A percentile compares a stretch with the other conserved stretches of the same genome.
These are phyloP conservation scores for Octodonta nipae DNA, from an alignment of 2,888 invertebrate species.

Conservation along the genomic window DNA sequence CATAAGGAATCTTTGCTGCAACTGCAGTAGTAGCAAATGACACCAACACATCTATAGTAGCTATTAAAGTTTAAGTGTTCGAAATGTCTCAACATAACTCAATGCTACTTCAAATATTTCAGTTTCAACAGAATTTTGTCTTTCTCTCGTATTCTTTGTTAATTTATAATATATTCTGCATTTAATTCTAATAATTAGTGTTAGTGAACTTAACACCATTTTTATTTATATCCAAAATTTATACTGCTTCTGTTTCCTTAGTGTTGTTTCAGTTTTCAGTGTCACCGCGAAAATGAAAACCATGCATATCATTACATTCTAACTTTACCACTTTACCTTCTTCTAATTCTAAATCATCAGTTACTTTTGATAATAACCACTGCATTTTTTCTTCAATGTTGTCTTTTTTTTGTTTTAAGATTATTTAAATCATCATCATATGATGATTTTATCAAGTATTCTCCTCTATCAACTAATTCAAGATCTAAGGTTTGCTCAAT, in stretches of 20 bases:
- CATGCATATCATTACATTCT: conserved; percentile 69
- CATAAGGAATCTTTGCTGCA: conserved; percentile 60
- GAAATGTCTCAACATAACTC: conserved; percentile 71
- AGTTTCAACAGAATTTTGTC: conserved; percentile 67
- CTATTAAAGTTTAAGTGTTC: conserved; percentile 63
- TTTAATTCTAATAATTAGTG: conserved; percentile 56
- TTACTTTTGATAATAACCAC: conserved; percentile 48
- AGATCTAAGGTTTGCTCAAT: conserved; percentile 81
- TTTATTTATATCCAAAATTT: conserved; percentile 72
- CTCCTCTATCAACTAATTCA: conserved; percentile 69
- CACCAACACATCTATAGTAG: conserved; percentile 76
- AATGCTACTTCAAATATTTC: conserved; percentile 78
- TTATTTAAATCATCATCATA: conserved; percentile 75
- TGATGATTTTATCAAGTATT: conserved; percentile 74
- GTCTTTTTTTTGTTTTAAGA: conserved; percentile 31
- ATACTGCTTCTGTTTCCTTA: conserved; percentile 68
- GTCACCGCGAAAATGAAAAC: conserved; percentile 62
- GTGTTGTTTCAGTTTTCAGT: conserved; percentile 66
- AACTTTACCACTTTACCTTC: conserved; percentile 66
- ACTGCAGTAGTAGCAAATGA: conserved; percentile 72
- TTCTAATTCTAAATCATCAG: conserved; percentile 67
- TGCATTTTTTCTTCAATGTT: conserved; percentile 58
- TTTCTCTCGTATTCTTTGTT: conserved; percentile 64
- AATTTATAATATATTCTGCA: conserved; percentile 53
- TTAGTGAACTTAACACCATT: conserved; percentile 79